Evolutionary conservation across 2,888 invertebrate species (phyloP).

Genomic region (Tanypteryx hageni): DNA sequence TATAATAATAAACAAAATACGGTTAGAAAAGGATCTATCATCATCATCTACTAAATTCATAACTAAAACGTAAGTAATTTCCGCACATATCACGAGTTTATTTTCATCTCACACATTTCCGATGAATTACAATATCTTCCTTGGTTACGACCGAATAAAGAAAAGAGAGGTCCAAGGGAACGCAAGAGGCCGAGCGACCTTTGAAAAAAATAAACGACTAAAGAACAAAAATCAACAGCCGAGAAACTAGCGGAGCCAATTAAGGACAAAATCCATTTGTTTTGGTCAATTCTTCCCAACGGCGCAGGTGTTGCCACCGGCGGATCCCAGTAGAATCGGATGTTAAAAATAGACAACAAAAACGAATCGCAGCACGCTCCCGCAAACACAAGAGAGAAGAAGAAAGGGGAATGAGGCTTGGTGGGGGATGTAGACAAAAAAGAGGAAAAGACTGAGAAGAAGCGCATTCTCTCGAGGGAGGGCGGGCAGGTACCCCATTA

Average conservation of each 20-base stretch:
- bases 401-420: neutral
- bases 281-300: neutral
- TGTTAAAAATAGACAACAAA: neutral
- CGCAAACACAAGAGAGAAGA: neutral
- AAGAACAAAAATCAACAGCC: neutral
- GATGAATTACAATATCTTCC: neutral
- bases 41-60: too few relatives aligned
- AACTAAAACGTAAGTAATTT: too few relatives aligned
- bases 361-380: neutral
- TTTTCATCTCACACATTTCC: neutral
- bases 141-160: neutral
- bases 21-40: too few relatives aligned
- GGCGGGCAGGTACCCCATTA: conserved; percentile 34
- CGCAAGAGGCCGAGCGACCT: neutral
- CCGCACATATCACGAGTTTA: neutral
- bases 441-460: conserved; percentile 14
- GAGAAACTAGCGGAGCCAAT: conserved; percentile 24
- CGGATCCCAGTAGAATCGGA: neutral
- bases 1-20: too few relatives aligned
- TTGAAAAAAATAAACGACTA: neutral
- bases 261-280: neutral
- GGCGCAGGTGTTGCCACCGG: conserved; percentile 16
- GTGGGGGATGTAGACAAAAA: neutral
- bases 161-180: neutral
- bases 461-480: neutral